A percentile compares a stretch with the other conserved stretches of the same genome.
Evolutionary conservation across 53 echinoderm and acorn worm genomes (phyloP).

Genomic region (Astropecten irregularis): DNA sequence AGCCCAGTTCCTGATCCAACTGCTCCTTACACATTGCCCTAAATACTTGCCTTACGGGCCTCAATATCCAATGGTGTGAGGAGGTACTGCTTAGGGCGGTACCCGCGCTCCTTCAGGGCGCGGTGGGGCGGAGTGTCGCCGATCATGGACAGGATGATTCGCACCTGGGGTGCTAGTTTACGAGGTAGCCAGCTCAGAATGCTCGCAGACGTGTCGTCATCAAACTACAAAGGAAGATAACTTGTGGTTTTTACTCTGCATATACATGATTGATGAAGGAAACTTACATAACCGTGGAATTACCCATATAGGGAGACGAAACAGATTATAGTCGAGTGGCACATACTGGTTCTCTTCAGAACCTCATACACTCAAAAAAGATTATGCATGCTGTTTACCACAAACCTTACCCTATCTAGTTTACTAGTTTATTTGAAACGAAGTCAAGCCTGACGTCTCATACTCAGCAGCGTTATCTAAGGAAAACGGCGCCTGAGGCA

Average conservation of each 20-base stretch:
- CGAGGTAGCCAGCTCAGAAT: slow-evolving; percentile 62
- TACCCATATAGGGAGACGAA: no score
- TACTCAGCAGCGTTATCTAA: no score
- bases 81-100: slow-evolving; percentile 31
- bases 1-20: no score
- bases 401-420: no score
- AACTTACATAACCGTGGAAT: not conserved
- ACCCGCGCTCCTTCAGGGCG: slow-evolving; percentile 20
- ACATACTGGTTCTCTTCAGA: no score
- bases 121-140: slow-evolving; percentile 62
- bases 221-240: slow-evolving; percentile 25
- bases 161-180: slow-evolving; percentile 56
- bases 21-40: not conserved
- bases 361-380: no score
- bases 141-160: slow-evolving; percentile 67
- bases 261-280: not conserved
- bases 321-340: no score
- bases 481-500: no score
- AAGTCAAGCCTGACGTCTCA: no score
- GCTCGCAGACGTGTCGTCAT: slow-evolving; percentile 44
- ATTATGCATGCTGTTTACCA: no score
- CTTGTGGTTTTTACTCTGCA: not conserved
- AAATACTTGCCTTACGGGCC: slow-evolving; percentile 43
- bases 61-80: slow-evolving; percentile 60
- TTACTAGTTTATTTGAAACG: no score